These are phyloP conservation scores for Heliconius hortense DNA, from an alignment of 2,888 invertebrate genomes.

Conservation along the genomic window DNA sequence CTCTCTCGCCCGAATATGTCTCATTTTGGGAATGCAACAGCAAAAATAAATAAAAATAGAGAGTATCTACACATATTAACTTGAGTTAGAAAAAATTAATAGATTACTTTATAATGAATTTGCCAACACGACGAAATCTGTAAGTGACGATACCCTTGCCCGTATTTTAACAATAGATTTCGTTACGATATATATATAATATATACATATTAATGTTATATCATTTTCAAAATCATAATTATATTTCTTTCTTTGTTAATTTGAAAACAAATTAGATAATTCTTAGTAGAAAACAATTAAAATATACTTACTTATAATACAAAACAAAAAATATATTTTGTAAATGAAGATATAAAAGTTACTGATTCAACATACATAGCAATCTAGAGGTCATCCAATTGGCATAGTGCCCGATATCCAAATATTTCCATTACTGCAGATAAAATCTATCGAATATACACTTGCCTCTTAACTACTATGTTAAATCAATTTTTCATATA, in stretches of 20 bases:
- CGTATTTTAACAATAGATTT: background rate
- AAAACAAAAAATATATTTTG: constrained; percentile 10
- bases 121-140: constrained; percentile 61
- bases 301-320: background rate
- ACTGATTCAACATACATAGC: constrained; percentile 25
- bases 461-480: constrained; percentile 4
- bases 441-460: background rate
- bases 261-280: background rate
- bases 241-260: background rate
- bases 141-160: constrained; percentile 8
- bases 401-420: constrained; percentile 34
- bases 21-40: constrained; percentile 26
- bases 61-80: background rate
- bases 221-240: background rate
- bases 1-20: constrained; percentile 43
- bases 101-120: constrained; percentile 46
- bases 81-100: background rate
- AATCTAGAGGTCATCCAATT: constrained; percentile 33
- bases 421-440: constrained; percentile 20
- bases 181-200: background rate
- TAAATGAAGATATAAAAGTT: constrained; percentile 19
- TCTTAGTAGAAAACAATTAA: background rate
- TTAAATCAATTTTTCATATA: constrained; percentile 10
- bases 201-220: background rate
- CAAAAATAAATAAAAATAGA: background rate